Evolutionary conservation across 2,797 vertebrate genomes (phyloP), one percentile per base, ranked within the genome.

Genomic region (Sebastes reedi): DNA sequence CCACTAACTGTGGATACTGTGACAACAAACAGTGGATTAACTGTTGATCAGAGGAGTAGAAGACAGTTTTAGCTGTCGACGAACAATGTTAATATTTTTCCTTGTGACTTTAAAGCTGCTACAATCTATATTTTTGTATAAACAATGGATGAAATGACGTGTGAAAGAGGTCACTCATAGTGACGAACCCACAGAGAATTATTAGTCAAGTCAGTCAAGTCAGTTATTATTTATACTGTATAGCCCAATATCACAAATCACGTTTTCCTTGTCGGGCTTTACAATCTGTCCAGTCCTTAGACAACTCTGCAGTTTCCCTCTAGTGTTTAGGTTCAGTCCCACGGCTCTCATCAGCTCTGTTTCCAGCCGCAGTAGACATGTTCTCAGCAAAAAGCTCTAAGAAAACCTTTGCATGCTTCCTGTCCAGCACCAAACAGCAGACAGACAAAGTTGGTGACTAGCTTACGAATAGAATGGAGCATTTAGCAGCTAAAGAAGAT

Each of bases 11-110:
- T 66, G 78, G 50, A 72, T 52, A 46, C 20, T 9, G 8, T 67
- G 68, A 78, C 42, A 81, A 72, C 77, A 70, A 12, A 56, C 29
- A 30, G 55, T 59, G 67, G 54, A 16, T 24, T 18, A 39, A 54
- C 62, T 75, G 22, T 24, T 77, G 32, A 78, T 52, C 32, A 36
- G 30, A 55, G 8, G 13, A 58, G 70, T 2, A 29, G 10, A 71
- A 29, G 36, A 58, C 2, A 60, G 30, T 42, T 65, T 65, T 39
- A 14, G 61, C n/a, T 42, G 65, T 27, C 27, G 27, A 67, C 18
- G 62, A 54, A 32, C n/a, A 56, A 6, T 8, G 54, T 27, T 27
- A 22, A 52, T 12, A 56, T 60, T 20, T 50, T 56, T 78, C 74
- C 16, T 68, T 29, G 4, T 71, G 46, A 62, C 36, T 60, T 79